Evolutionary conservation across 2,888 invertebrate genomes (phyloP).

Genomic region (Drosophila gaucha): DNA sequence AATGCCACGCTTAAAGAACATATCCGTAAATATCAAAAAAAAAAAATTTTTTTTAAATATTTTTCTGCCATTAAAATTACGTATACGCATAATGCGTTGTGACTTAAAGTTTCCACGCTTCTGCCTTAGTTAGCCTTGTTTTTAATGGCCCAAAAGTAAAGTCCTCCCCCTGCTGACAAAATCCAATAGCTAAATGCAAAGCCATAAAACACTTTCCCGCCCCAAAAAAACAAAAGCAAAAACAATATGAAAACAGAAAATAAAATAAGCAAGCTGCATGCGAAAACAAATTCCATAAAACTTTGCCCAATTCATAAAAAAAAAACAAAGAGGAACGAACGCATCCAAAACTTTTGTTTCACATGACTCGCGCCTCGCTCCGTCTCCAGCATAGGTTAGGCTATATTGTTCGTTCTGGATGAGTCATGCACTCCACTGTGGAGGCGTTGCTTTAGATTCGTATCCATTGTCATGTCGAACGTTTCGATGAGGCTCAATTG

Average conservation of each 20-base stretch:
- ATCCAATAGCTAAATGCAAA: constrained; percentile 27
- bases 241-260: constrained; percentile 15
- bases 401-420: neutral
- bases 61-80: neutral
- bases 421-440: constrained; percentile 28
- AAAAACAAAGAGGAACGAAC: constrained; percentile 5
- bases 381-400: neutral
- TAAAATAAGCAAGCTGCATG: constrained; percentile 31
- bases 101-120: too few relatives aligned
- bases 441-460: neutral
- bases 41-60: neutral
- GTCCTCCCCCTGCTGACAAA: too few relatives aligned
- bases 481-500: constrained; percentile 51
- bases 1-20: neutral
- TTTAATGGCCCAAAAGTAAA: too few relatives aligned
- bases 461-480: constrained; percentile 40
- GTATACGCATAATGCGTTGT: neutral
- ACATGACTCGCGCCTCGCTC: constrained; percentile 14
- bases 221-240: neutral
- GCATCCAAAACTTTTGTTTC: constrained; percentile 59
- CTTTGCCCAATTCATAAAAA: constrained; percentile 45
- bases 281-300: constrained; percentile 62
- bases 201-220: constrained; percentile 35
- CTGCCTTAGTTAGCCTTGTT: neutral
- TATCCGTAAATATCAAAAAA: neutral